Evolutionary conservation across 2,888 invertebrate genomes (phyloP), one percentile per base, ranked within the genome.

Genomic region (Itoplectis maculator): DNA sequence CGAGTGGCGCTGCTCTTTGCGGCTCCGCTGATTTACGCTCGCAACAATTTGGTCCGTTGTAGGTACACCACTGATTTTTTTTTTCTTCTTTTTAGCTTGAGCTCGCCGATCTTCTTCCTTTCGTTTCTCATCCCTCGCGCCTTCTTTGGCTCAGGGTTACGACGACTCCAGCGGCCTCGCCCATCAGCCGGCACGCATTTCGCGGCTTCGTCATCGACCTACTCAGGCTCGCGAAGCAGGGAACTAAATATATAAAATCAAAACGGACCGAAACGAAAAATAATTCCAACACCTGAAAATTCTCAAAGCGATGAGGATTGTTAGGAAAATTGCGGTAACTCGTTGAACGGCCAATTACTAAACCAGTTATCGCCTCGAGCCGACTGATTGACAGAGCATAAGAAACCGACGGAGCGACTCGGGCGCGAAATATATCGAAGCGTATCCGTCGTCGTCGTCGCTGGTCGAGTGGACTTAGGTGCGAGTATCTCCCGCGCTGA

Each of bases 401-500:
- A 73, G 37, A 47, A 73, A 37, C 37, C 61, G n/a, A 35, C n/a
- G 11, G 56, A 40, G 37, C 61, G 18, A 35, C 37, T 37, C 13
- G 18, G 29, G 59, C 59, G 86, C 75, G 81, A 85, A 85, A 18
- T 40, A 40, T 18, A 37, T 61, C 15, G 37, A 61, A 61, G 61
- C 18, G 18, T 15, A 61, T 40, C 37, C 61, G 61, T 40, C 15
- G 1, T 9, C 35, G 29, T 29, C 5, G 3, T 29, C 29, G 29
- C n/a, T n/a, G 37, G 61, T 37, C 63, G 35, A 51, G 47, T 15
- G 49, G 56, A 68, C 29, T n/a, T 56, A 70, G 63, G 56, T 23
- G 63, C 77, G 80, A 79, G 77, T 23, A 40, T 45, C 51, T 61
- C 15, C 63, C 40, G 69, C 84, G 86, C 81, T 87, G 89, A 90